phyloP scores from a whole-genome alignment of 2,888 invertebrate genomes.

The Tolmerus cingulatus region DNA sequence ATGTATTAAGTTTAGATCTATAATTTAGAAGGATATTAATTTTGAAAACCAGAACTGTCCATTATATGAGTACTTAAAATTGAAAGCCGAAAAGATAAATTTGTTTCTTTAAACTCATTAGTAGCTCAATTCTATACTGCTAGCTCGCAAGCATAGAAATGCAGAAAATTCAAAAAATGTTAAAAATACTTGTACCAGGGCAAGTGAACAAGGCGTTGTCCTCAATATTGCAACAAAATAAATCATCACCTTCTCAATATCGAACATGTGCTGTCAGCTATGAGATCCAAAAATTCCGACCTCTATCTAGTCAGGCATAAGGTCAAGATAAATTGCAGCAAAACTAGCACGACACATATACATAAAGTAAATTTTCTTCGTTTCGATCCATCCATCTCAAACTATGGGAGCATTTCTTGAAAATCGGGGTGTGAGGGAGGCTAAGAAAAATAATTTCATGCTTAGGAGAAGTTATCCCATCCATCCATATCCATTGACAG shows the following conservation, averaged over 20 bases:
- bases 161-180: background rate
- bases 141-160: background rate
- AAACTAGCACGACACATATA: background rate
- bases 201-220: background rate
- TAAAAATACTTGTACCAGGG: background rate
- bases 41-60: too few relatives aligned
- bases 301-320: conserved; percentile 2
- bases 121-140: background rate
- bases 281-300: background rate
- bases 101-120: background rate
- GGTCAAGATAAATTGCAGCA: conserved; percentile 14
- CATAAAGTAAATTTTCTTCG: background rate
- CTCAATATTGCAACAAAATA: background rate
- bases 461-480: background rate
- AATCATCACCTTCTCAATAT: background rate
- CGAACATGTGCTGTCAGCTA: background rate
- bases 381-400: background rate
- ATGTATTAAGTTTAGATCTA: too few relatives aligned
- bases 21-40: too few relatives aligned
- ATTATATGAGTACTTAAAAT: too few relatives aligned
- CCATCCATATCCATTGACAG: background rate
- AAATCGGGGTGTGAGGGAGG: background rate
- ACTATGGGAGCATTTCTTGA: background rate
- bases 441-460: background rate
- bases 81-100: too few relatives aligned